Base-by-base conservation (phyloP, 2,113 vertebrate species). In the Poeciliopsis occidentalis region DNA sequence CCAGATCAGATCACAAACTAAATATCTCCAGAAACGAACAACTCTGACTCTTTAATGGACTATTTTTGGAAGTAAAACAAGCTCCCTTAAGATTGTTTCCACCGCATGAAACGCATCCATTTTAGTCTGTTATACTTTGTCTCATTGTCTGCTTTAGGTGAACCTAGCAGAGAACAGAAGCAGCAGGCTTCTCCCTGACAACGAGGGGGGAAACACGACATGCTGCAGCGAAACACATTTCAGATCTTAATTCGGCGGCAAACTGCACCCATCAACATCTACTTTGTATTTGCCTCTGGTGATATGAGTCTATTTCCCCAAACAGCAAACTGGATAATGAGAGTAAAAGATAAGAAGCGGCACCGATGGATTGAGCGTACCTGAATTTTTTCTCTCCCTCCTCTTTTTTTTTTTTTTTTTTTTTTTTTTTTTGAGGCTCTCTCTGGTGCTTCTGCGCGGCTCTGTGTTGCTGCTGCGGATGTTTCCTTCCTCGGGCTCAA, bases 291-390 rank as follows among this genome's bases (percentile, higher is more conserved):
- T 82, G 29, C 67, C 71, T 75, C 63, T 61, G 71, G 79, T 67
- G 69, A 76, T 72, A 61, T 76, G 63, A 69, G 64, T 78, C 54
- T 47, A 24, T 67, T 71, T 83, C 64, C 65, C 71, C 75, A 83
- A 77, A 85, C 82, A 80, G 39, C 63, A 51, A 65, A n/a, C 60
- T 37, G 37, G 34, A 77, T 81, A 88, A 88, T 82, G 75, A 85
- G 80, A 51, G 37, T 67, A 72, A 78, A 82, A 64, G 74, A 70
- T 71, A 60, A 75, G 67, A 61, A 27, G 69, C 70, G 13, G 69
- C 34, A 31, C 69, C 12, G 73, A 10, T 75, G 64, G 51, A 22
- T 69, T 70, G 27, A 12, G 78, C 64, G 60, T 81, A 70, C 74
- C 81, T 80, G 71, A 73, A 79, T 65, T 78, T 65, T 80, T 60